Percentiles rank a stretch among this genome's conserved stretches.
These are phyloP conservation scores for Pachliopta kotzebuea DNA, from an alignment of 2,888 invertebrate genomes.

Conservation along the genomic window DNA sequence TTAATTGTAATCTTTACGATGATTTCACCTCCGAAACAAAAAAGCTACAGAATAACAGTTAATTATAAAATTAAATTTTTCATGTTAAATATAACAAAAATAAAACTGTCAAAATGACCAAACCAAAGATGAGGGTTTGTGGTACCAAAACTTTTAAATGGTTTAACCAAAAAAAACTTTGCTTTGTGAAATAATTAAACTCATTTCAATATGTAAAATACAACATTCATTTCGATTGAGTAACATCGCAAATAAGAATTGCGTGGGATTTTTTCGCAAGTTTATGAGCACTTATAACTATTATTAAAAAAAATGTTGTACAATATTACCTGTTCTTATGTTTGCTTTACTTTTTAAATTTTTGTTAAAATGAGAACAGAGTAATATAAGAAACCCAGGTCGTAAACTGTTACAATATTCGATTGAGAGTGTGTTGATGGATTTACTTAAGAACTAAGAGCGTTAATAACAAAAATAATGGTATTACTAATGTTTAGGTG, in stretches of 20 bases:
- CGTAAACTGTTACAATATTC: background rate
- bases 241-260: constrained; percentile 12
- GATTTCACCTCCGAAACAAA: too few species aligned
- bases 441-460: too few species aligned
- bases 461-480: too few species aligned
- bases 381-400: background rate
- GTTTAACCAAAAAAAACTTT: background rate
- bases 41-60: too few species aligned
- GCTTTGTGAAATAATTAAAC: background rate
- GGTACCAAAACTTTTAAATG: too few species aligned
- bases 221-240: constrained; percentile 18
- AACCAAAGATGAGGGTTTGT: too few species aligned
- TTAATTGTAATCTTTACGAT: too few species aligned
- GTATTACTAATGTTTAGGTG: too few species aligned
- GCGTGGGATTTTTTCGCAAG: constrained; percentile 24
- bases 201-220: constrained; percentile 10
- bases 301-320: constrained; percentile 15
- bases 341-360: constrained; percentile 12
- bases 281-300: background rate
- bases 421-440: background rate
- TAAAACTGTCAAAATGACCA: too few species aligned
- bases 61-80: too few species aligned
- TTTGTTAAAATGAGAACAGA: background rate
- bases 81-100: too few species aligned
- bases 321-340: constrained; percentile 12